Evolutionary conservation across 92 coral and sea anemone genomes (phyloP).

Genomic region (Desmophyllum pertusum): DNA sequence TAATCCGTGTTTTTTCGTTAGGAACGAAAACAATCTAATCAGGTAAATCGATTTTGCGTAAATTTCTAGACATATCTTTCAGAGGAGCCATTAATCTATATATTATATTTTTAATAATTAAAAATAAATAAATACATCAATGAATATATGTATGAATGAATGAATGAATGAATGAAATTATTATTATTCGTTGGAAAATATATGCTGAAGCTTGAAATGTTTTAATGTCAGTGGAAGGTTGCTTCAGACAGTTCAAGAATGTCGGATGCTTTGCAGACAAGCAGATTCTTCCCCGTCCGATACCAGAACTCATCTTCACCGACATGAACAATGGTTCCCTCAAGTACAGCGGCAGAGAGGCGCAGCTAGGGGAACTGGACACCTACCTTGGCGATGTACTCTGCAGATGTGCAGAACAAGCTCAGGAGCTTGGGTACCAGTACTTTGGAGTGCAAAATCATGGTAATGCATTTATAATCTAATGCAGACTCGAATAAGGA

Average conservation of each 20-base stretch:
- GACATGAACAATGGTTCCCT: conserved; percentile 56
- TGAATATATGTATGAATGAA: too few species aligned
- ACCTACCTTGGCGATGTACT: conserved; percentile 41
- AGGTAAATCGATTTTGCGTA: too few species aligned
- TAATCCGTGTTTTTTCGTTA: too few species aligned
- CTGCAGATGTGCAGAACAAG: conserved; percentile 53
- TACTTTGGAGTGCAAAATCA: conserved; percentile 81
- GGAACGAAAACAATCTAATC: too few species aligned
- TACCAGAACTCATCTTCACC: conserved; percentile 67
- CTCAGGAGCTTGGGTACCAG: conserved; percentile 36
- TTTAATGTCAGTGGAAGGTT: not conserved
- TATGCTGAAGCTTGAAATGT: not conserved
- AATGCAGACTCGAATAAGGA: too few species aligned
- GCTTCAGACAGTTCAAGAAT: conserved; percentile 53
- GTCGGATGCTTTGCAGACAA: conserved; percentile 86
- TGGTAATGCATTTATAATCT: too few species aligned
- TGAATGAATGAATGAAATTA: too few species aligned
- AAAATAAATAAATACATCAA: too few species aligned
- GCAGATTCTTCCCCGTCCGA: conserved; percentile 60
- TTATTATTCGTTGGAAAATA: too few species aligned
- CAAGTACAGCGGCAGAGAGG: conserved; percentile 53
- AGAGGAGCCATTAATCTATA: too few species aligned
- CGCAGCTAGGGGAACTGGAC: conserved; percentile 59
- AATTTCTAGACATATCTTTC: too few species aligned
- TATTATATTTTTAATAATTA: too few species aligned